Evolutionary conservation across 2,113 vertebrate genomes (phyloP), one percentile per base, ranked within the genome.

Genomic region (Pogonocichla stellata): DNA sequence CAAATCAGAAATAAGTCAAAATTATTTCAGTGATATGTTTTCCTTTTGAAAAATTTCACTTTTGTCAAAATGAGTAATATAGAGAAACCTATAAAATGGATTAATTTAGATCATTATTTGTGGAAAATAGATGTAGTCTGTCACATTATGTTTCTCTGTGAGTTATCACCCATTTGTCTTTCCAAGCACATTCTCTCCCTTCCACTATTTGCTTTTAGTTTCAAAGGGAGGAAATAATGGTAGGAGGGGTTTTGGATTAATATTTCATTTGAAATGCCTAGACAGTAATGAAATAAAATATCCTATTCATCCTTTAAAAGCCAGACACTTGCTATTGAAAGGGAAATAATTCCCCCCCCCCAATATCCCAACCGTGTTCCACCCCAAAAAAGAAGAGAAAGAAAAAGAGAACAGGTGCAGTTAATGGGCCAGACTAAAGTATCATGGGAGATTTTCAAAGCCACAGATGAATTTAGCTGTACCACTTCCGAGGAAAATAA

Each of bases 201-300:
- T 47, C 51, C 17, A 54, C 26, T 89, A 8, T 54, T 93, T 70
- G 34, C 25, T 71, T 72, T 45, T 62, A 12, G 81, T 95, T 95
- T 94, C 51, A 67, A 67, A 84, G 29, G 5, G 5, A 6, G 18
- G 7, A 71, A 60, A 62, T 57, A 82, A 80, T 34, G 42, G 23
- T 47, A 38, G 58, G 38, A 61, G 19, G 9, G 6, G 1, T 4
- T 43, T 82, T 42, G 34, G 62, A 42, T 48, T 77, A 77, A 62
- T 75, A 56, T 62, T 60, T 36, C 1, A 53, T 48, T 86, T 80
- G 26, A 74, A 89, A 62, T 67, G 43, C 64, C 16, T n/a, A 73
- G 71, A 40, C 26, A 47, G 47, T 47, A 94, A 58, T 70, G 69
- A 84, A 92, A 94, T 54, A 74, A 80, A 92, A 96, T 86, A 92